Evolutionary conservation across 2,113 vertebrate species (phyloP), one percentile per base, ranked within the genome.

Genomic region (Elephas maximus): DNA sequence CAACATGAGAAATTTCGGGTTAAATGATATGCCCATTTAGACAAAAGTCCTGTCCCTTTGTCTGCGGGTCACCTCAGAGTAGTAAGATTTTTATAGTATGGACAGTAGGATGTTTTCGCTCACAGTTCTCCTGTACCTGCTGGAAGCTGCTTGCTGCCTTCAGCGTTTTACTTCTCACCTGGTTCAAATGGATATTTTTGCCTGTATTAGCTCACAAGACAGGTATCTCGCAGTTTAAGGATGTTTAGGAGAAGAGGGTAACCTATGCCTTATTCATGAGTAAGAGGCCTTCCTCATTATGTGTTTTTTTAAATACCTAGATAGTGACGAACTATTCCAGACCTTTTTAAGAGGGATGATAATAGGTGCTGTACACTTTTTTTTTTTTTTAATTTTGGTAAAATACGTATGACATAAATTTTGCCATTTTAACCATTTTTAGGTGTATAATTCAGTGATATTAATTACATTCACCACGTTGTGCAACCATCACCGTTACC

Each of bases 121-220:
- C 65, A 8, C 14, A 51, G 30, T 88, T 94, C 10, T 97, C 79
- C 21, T 88, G 1, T 74, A 37, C 26, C 8, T 76, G 10, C 33
- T 65, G 24, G 21, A 71, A 45, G 73, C 63, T 6, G 10, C 20
- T 65, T 80, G 79, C 73, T 90, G 71, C 73, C 33, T 81, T 82
- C 9, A 2, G 67, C 60, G 57, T 45, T n/a, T 78, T 93, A 26
- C 62, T 33, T 57, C 0, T 86, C 37, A 73, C 8, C 63, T 78
- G 76, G 26, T 84, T 93, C 71, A 69, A 44, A 95, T 45, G 57
- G 3, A 28, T 93, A n/a, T 77, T 92, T 77, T 92, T 92, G 41
- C 26, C 63, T 95, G 0, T 90, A 44, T 95, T 62, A 94, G 30
- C n/a, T 83, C 37, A 63, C 20, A 74, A 65, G n/a, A 48, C 63